Evolutionary conservation across 2,113 vertebrate genomes (phyloP), one percentile per base, ranked within the genome.

Genomic region (Polypterus bichir): DNA sequence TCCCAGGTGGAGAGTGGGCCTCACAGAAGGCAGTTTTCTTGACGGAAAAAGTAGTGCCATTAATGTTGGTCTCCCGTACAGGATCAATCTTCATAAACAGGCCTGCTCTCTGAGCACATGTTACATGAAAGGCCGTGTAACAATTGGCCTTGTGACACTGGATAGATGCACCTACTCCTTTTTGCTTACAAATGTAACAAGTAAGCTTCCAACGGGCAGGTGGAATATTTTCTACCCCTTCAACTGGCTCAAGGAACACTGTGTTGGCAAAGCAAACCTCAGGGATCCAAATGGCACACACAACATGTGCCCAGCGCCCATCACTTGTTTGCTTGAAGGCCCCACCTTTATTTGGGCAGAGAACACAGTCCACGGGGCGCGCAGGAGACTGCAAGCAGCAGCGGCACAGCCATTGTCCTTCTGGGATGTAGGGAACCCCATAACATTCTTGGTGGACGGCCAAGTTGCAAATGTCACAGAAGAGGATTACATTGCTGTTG

Each of bases 61-160:
- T 92, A 67, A 92, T 70, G 59, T 83, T 89, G 59, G 92, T 98
- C 76, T 97, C 96, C 47, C 94, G 82, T 74, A 97, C 91, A 7
- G 96, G 94, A 11, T 99, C 94, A 0, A 99, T 97, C 83, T 97
- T 99, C 96, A 99, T 97, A 74, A 98, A 99, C 63, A 99, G 83
- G 3, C 94, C 96, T 0, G 93, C 92, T 3, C 88, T 86, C 74
- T 99, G 94, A 5, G 94, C 94, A 58, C 94, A 98, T 0, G 94
- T 99, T 73, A 99, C 94, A 0, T 99, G 96, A 75, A 99, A 98
- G 45, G 94, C 96, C 0, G 94, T 94, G 76, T 99, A 99, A 77
- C 96, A 99, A 86, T 99, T 99, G 68, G 93, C 86, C 67, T 96
- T 97, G 74, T 99, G 92, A 78, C 94, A 98, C 1, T 99, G 96